These are phyloP conservation scores for Eupithecia dodoneata DNA, from an alignment of 2,888 invertebrate species.

Conservation along the genomic window DNA sequence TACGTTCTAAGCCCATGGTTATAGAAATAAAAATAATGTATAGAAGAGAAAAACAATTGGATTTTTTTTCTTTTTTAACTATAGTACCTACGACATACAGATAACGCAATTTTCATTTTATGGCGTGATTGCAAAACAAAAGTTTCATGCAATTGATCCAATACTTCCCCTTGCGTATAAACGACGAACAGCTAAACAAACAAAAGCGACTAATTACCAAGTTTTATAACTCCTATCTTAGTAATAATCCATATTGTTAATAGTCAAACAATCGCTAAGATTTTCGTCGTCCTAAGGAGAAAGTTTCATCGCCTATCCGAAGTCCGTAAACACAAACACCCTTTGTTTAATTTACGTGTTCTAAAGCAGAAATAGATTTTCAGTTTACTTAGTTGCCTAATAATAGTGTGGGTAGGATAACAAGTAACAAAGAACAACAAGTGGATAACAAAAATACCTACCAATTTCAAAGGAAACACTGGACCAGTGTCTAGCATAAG, in stretches of 20 bases:
- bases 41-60: not conserved
- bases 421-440: not conserved
- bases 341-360: slow-evolving; percentile 15
- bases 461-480: not conserved
- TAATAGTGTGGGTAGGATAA: not conserved
- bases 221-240: not conserved
- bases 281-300: not conserved
- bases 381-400: not conserved
- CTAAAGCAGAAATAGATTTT: slow-evolving; percentile 20
- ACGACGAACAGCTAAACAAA: not conserved
- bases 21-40: not conserved
- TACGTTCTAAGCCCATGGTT: not conserved
- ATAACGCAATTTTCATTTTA: not conserved
- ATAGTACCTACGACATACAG: not conserved
- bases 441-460: not conserved
- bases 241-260: not conserved
- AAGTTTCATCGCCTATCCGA: slow-evolving; percentile 20
- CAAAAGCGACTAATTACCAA: not conserved
- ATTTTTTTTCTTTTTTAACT: not conserved
- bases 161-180: not conserved
- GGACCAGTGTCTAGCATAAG: not conserved
- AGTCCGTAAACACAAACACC: slow-evolving; percentile 21
- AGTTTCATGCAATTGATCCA: not conserved
- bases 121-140: not conserved
- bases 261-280: not conserved